phyloP scores from a whole-genome alignment of 1,140 invertebrate genomes.

The Paracyclopina nana region DNA sequence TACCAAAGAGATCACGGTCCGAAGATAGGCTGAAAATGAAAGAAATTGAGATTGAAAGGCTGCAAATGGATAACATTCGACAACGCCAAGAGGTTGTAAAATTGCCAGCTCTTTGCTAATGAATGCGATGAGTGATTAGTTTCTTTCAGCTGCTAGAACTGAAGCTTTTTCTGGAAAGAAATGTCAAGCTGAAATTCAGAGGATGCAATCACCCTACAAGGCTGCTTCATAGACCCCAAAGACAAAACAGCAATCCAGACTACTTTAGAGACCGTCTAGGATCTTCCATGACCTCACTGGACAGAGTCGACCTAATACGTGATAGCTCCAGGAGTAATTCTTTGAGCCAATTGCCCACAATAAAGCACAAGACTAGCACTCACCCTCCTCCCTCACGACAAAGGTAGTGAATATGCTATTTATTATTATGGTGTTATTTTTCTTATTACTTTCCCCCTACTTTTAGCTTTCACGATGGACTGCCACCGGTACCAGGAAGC shows the following conservation, averaged over 20 bases:
- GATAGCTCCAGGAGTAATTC: too few species aligned
- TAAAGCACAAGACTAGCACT: not conserved
- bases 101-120: not conserved
- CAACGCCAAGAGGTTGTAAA: not conserved
- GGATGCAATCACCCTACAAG: not conserved
- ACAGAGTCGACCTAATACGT: not conserved
- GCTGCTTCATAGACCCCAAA: not conserved
- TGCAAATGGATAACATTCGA: not conserved
- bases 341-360: not conserved
- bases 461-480: not conserved
- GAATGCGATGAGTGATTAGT: not conserved
- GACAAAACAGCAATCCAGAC: not conserved
- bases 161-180: not conserved
- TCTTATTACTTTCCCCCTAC: not conserved
- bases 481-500: not conserved
- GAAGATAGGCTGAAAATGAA: not conserved
- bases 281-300: not conserved
- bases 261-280: not conserved
- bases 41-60: not conserved
- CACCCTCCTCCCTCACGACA: not conserved
- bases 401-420: not conserved
- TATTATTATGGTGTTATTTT: not conserved
- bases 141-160: not conserved
- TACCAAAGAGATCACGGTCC: not conserved
- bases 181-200: not conserved